These are phyloP conservation scores for Drosophila parthenogenetica DNA, from an alignment of 2,888 invertebrate genomes.

Conservation along the genomic window DNA sequence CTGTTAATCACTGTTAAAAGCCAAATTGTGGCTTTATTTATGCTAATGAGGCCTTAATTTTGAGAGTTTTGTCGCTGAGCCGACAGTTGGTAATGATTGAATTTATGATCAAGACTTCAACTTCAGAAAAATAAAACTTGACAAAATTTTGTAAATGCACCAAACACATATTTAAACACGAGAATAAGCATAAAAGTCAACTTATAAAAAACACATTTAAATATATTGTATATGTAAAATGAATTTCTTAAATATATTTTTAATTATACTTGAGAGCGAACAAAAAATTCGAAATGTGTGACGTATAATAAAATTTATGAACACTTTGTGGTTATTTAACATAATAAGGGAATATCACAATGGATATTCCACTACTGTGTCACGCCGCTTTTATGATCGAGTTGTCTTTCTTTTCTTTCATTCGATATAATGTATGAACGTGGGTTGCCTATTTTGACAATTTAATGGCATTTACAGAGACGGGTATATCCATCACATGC, in stretches of 20 bases:
- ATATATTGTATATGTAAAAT: constrained; percentile 38
- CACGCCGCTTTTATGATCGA: constrained; percentile 57
- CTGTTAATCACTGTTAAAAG: constrained; percentile 45
- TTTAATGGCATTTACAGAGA: constrained; percentile 62
- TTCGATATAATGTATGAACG: constrained; percentile 59
- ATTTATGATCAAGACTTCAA: constrained; percentile 61
- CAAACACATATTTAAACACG: constrained; percentile 41
- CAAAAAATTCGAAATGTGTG: constrained; percentile 54
- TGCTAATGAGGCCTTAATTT: constrained; percentile 76
- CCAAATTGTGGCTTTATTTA: constrained; percentile 39
- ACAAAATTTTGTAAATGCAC: constrained; percentile 34
- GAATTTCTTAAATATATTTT: constrained; percentile 55
- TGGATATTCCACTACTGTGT: constrained; percentile 60
- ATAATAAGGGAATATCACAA: constrained; percentile 53
- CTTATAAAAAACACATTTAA: constrained; percentile 33
- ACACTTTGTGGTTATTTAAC: constrained; percentile 66
- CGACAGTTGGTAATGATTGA: constrained; percentile 56
- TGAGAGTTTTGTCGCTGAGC: constrained; percentile 46
- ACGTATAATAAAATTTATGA: constrained; percentile 68
- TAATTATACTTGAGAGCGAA: constrained; percentile 59
- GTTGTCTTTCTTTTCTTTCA: constrained; percentile 24
- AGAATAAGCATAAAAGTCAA: constrained; percentile 42
- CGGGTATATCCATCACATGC: constrained; percentile 64
- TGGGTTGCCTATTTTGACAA: constrained; percentile 70
- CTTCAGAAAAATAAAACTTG: constrained; percentile 30